Evolutionary conservation across 2,797 vertebrate genomes (phyloP).

Genomic region (Scolopax bukidnonensis): DNA sequence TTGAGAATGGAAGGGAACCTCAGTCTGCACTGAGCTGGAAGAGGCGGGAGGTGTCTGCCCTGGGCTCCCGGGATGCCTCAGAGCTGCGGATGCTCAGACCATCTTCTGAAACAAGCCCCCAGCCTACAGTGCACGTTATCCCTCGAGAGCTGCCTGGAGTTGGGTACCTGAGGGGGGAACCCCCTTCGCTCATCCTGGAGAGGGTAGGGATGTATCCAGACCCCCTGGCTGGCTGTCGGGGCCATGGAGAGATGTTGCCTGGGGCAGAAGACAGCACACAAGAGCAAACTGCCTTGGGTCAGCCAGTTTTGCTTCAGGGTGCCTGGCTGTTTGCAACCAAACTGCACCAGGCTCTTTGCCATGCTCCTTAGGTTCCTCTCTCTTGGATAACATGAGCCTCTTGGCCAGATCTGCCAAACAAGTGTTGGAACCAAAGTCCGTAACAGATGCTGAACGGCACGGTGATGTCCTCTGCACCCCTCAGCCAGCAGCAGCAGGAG

Average conservation of each 20-base stretch:
- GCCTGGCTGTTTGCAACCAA: background rate
- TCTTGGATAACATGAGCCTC: background rate
- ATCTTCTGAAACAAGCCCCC: background rate
- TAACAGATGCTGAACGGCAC: background rate
- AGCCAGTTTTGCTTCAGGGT: background rate
- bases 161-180: background rate
- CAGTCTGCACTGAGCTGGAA: background rate
- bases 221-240: background rate
- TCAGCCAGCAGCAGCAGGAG: background rate
- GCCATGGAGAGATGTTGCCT: background rate
- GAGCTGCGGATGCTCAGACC: rapidly evolving
- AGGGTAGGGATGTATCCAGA: background rate
- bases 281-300: background rate
- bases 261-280: background rate
- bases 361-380: background rate
- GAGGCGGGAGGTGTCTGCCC: background rate
- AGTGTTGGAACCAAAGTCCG: background rate
- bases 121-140: background rate
- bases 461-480: background rate
- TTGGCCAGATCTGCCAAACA: background rate
- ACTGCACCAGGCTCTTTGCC: background rate
- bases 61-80: background rate
- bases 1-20: background rate
- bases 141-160: background rate
- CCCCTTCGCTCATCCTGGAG: background rate